Percentiles rank a stretch among this genome's conserved stretches.
Evolutionary conservation across 2,888 invertebrate genomes (phyloP).

Genomic region (Drosophila ochracea): DNA sequence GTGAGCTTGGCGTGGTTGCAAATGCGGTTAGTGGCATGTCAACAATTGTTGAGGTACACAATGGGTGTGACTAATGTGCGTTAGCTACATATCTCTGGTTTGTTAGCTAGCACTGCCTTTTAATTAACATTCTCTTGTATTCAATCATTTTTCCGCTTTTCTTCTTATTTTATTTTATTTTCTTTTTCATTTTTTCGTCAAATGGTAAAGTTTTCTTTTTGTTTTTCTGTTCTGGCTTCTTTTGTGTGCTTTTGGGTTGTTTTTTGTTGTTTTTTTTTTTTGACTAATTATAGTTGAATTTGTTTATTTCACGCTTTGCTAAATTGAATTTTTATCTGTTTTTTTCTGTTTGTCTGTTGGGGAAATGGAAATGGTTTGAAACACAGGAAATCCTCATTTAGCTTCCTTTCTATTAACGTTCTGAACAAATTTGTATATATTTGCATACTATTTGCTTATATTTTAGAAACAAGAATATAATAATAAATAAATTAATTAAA

Average conservation of each 20-base stretch:
- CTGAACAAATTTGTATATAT: no score
- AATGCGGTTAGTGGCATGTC: conserved; percentile 2
- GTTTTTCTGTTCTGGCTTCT: conserved; percentile 3
- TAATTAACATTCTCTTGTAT: not conserved
- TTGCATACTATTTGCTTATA: not conserved
- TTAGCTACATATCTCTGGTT: not conserved
- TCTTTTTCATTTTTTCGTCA: not conserved
- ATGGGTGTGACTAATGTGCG: conserved; percentile 2
- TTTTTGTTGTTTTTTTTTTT: not conserved
- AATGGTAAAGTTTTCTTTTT: conserved; percentile 4
- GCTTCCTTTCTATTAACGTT: not conserved
- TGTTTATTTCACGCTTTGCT: conserved; percentile 41
- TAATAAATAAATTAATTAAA: not conserved
- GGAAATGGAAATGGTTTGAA: not conserved
- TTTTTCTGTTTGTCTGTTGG: not conserved
- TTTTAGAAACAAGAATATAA: not conserved
- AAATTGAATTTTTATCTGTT: conserved; percentile 50
- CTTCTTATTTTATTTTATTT: not conserved
- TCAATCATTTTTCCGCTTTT: not conserved
- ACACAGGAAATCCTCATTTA: not conserved
- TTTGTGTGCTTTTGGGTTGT: not conserved
- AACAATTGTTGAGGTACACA: not conserved
- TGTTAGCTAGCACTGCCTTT: not conserved
- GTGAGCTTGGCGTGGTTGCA: not conserved
- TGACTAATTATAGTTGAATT: conserved; percentile 55